Evolutionary conservation across 2,797 vertebrate species (phyloP).

Genomic region (Enteromius fasciolatus): DNA sequence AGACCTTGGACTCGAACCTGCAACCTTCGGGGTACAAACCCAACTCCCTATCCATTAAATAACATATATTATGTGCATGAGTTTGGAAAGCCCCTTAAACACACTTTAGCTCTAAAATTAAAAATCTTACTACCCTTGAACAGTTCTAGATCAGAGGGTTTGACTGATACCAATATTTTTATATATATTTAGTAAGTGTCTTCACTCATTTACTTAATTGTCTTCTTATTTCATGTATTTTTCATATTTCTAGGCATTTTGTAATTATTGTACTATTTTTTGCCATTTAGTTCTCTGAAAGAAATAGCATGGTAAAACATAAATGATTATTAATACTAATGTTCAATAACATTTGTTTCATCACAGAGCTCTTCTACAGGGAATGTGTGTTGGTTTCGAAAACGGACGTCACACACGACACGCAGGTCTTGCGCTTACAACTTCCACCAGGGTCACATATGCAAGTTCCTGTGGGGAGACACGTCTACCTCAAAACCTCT

Average conservation of each 20-base stretch:
- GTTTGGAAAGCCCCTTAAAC: neutral
- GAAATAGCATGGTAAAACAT: neutral
- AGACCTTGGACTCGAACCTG: too few species aligned
- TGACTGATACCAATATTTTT: neutral
- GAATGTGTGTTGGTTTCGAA: conserved; percentile 87
- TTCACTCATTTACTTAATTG: neutral
- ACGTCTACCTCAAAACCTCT: conserved; percentile 89
- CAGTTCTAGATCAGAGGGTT: neutral
- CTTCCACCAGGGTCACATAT: conserved; percentile 82
- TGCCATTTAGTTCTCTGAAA: neutral
- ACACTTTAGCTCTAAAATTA: neutral
- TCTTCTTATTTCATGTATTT: neutral
- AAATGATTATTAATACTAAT: neutral
- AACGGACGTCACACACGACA: conserved; percentile 86
- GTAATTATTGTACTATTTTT: neutral
- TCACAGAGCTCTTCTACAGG: conserved; percentile 84
- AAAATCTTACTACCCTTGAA: neutral
- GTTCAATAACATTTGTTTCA: conserved; percentile 11
- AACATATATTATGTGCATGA: neutral
- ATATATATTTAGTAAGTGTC: neutral
- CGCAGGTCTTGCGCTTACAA: conserved; percentile 81
- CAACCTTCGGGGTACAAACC: too few species aligned
- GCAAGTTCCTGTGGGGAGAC: conserved; percentile 85
- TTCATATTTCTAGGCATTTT: neutral
- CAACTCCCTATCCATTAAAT: too few species aligned